phyloP scores from a whole-genome alignment of 2,113 vertebrate genomes.

The Heliornis fulica region DNA sequence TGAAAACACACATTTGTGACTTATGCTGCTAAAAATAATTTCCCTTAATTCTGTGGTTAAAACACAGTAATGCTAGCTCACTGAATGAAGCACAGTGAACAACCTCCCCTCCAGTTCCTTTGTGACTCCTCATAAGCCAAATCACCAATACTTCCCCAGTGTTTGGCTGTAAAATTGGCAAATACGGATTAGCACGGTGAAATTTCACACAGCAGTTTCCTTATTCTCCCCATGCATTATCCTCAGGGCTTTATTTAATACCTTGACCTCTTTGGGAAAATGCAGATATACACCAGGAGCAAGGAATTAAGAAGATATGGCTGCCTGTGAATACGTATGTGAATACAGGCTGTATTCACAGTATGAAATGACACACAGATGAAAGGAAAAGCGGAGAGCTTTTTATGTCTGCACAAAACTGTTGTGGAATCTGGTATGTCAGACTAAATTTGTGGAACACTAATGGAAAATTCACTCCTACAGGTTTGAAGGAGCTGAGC shows the following conservation, averaged over 20 bases:
- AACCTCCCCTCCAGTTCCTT: background rate
- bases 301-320: conserved; percentile 42
- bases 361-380: background rate
- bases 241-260: conserved; percentile 53
- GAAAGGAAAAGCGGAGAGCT: background rate
- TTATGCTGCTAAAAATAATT: background rate
- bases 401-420: background rate
- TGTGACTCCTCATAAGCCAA: background rate
- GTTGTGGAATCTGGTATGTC: background rate
- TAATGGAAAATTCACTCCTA: background rate
- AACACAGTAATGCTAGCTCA: background rate
- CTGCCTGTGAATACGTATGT: background rate
- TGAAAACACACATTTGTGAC: background rate
- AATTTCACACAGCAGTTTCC: conserved; percentile 7
- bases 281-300: conserved; percentile 15
- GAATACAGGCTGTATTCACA: conserved; percentile 28
- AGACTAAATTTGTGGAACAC: background rate
- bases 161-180: conserved; percentile 3
- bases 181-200: conserved; percentile 14
- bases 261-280: conserved; percentile 12
- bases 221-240: conserved; percentile 15
- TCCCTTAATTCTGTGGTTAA: background rate
- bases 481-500: background rate
- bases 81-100: background rate
- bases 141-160: background rate